phyloP scores from a whole-genome alignment of 2,888 invertebrate genomes.

The Oeneis ivallda region DNA sequence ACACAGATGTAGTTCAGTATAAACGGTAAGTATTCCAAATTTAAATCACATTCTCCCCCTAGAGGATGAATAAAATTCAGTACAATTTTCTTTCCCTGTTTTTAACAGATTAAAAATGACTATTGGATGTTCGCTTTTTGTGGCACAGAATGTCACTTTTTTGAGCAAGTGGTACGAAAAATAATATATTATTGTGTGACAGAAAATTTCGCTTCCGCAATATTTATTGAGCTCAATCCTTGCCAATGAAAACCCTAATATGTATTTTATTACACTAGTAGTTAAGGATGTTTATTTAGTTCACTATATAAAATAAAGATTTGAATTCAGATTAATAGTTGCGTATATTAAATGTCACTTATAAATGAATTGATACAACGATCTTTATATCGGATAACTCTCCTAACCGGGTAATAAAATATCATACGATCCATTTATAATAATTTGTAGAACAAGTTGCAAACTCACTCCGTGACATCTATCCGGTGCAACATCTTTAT shows the following conservation, averaged over 20 bases:
- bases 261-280: neutral
- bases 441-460: conserved; percentile 9
- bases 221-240: no score
- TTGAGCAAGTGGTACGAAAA: no score
- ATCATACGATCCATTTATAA: conserved; percentile 14
- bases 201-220: no score
- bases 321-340: conserved; percentile 7
- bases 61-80: no score
- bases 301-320: neutral
- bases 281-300: neutral
- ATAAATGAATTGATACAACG: conserved; percentile 11
- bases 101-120: no score
- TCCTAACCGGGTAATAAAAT: conserved; percentile 13
- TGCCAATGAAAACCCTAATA: neutral
- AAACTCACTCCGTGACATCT: conserved; percentile 22
- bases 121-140: no score
- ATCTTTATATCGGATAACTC: conserved; percentile 12
- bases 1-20: no score
- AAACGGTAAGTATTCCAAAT: no score
- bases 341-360: conserved; percentile 12
- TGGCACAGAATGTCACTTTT: no score
- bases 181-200: no score
- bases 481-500: neutral
- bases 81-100: no score
- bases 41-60: no score